A percentile compares a stretch with the other conserved stretches of the same genome.
phyloP scores from a whole-genome alignment of 2,797 vertebrate genomes.

The Centropyge bicolor region DNA sequence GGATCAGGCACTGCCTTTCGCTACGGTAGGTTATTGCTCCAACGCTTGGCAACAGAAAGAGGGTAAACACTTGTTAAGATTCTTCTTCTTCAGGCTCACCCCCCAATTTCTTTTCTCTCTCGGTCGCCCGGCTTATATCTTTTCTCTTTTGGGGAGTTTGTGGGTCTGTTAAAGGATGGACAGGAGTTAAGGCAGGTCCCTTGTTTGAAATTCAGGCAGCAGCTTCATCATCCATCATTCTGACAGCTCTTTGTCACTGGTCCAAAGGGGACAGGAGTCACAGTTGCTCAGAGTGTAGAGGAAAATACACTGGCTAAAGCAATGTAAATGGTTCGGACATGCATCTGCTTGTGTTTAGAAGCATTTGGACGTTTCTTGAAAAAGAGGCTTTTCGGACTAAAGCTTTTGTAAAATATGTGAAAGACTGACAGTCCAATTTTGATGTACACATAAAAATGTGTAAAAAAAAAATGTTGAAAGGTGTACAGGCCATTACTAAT shows the following conservation, averaged over 20 bases:
- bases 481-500: background rate
- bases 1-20: conserved; percentile 85
- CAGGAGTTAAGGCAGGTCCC: conserved; percentile 72
- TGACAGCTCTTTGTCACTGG: conserved; percentile 77
- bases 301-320: conserved; percentile 58
- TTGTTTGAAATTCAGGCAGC: conserved; percentile 74
- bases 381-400: conserved; percentile 19
- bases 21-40: conserved; percentile 85
- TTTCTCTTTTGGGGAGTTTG: conserved; percentile 51
- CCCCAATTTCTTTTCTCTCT: conserved; percentile 70
- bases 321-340: conserved; percentile 64
- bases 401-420: conserved; percentile 16
- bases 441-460: background rate
- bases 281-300: conserved; percentile 47
- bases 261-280: conserved; percentile 66
- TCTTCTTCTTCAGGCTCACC: conserved; percentile 74
- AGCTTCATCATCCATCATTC: conserved; percentile 80
- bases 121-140: conserved; percentile 57
- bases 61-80: conserved; percentile 86
- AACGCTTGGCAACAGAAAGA: conserved; percentile 82
- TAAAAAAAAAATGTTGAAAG: background rate
- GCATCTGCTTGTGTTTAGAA: conserved; percentile 61
- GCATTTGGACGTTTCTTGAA: conserved; percentile 33
- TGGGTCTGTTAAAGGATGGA: conserved; percentile 73
- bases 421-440: background rate